Base-by-base conservation (phyloP, 1,140 invertebrate genomes). In the Himalopsyche phryganea region DNA sequence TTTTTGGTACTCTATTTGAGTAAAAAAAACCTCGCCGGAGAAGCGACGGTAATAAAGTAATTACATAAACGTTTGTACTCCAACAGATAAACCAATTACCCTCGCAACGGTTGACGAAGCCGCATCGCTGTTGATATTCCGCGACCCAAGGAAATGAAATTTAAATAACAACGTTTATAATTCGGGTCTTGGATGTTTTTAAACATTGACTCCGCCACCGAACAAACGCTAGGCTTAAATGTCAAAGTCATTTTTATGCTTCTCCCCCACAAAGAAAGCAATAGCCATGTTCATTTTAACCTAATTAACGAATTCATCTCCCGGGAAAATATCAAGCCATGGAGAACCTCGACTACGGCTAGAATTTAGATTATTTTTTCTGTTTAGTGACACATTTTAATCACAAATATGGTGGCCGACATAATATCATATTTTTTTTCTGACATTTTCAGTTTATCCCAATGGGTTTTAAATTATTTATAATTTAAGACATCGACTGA, bases 71-170 rank as follows among this genome's bases (percentile, higher is more conserved):
- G 13, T 45, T 45, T 17, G 42, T 17, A 19, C 42, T 5, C 13
- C 14, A 19, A 4, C 42, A 17, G 42, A 45, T 45, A 45, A 45
- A 45, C 42, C 42, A 45, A 17, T 45, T 45, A 45, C 4, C 10
- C 18, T 19, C 42, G 42, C 9, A 45, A 17, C 42, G 42, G 42
- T 20, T 20, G 18, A 45, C 42, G 18, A 45, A 2, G 13, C 42
- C 42, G 5, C 42, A 15, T 5, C 42, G 18, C n/a, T 45, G 42
- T 45, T 45, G 42, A 45, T 45, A 11, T 45, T 45, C 18, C 42
- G 42, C 10, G 42, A 11, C 5, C 13, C 23, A 28, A 28, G 23
- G 23, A 28, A 28, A 28, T 28, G 23, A 28, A 28, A 28, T 28
- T 28, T 15, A 40, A 15, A 15, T 13, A 11, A 3, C 38, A 15